phyloP scores from a whole-genome alignment of 2,113 vertebrate species.

The Haplotaxodon microlepis region DNA sequence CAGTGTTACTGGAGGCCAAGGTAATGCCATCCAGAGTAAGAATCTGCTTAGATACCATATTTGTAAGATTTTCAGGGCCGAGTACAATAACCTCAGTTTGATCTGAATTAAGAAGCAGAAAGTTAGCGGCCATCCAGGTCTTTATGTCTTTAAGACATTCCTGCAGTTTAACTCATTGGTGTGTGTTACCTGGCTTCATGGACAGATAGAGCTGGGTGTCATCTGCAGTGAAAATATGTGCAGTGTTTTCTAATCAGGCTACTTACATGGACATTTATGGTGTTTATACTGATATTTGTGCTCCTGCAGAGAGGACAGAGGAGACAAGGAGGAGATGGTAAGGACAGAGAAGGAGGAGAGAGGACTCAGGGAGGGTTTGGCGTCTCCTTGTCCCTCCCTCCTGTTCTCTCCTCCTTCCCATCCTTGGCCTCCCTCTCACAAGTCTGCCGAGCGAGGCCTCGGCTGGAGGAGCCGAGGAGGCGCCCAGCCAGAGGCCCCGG shows the following conservation, averaged over 20 bases:
- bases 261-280: neutral
- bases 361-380: neutral
- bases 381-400: neutral
- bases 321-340: neutral
- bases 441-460: constrained; percentile 3
- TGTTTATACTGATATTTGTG: neutral
- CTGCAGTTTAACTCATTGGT: fast-evolving
- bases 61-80: fast-evolving
- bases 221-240: fast-evolving
- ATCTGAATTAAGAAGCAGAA: neutral
- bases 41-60: fast-evolving
- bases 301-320: neutral
- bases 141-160: neutral
- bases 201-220: fast-evolving
- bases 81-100: fast-evolving
- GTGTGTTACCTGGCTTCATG: neutral
- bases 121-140: fast-evolving
- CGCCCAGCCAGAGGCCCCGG: neutral
- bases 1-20: neutral
- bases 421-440: neutral
- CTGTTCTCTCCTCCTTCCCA: neutral
- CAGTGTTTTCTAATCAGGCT: neutral
- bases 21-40: neutral
- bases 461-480: neutral
- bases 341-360: neutral